phyloP scores from a whole-genome alignment of 1,140 invertebrate species.

The Physella acuta region DNA sequence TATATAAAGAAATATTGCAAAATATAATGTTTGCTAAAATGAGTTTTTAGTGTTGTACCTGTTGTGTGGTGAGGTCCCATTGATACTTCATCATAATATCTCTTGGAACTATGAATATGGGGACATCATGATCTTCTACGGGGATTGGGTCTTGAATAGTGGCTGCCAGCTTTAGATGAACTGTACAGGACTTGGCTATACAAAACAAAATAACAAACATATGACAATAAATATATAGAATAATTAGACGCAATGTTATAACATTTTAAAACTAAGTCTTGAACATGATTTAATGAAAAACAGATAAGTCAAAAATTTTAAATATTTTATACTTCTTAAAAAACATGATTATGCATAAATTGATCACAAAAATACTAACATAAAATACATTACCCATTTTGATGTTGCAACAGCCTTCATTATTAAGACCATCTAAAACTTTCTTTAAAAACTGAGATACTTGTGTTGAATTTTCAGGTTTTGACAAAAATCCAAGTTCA shows the following conservation, averaged over 20 bases:
- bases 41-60: too few relatives aligned
- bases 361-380: not conserved
- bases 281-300: too few relatives aligned
- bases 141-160: conserved; percentile 67
- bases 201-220: too few relatives aligned
- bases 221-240: too few relatives aligned
- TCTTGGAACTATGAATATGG: conserved; percentile 70
- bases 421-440: conserved; percentile 79
- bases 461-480: conserved; percentile 64
- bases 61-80: conserved; percentile 91
- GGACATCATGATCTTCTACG: conserved; percentile 88
- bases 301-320: too few relatives aligned
- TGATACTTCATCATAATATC: conserved; percentile 67
- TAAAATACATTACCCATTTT: conserved; percentile 14
- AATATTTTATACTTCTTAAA: too few relatives aligned
- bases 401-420: conserved; percentile 22
- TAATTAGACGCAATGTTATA: too few relatives aligned
- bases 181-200: conserved; percentile 60
- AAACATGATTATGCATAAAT: too few relatives aligned
- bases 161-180: conserved; percentile 61
- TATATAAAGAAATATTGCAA: too few relatives aligned
- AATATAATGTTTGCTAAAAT: too few relatives aligned
- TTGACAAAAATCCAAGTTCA: conserved; percentile 71
- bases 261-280: too few relatives aligned
- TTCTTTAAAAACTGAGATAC: conserved; percentile 71